These are phyloP conservation scores for Hartigia nigra DNA, from an alignment of 2,888 invertebrate genomes.

Conservation along the genomic window DNA sequence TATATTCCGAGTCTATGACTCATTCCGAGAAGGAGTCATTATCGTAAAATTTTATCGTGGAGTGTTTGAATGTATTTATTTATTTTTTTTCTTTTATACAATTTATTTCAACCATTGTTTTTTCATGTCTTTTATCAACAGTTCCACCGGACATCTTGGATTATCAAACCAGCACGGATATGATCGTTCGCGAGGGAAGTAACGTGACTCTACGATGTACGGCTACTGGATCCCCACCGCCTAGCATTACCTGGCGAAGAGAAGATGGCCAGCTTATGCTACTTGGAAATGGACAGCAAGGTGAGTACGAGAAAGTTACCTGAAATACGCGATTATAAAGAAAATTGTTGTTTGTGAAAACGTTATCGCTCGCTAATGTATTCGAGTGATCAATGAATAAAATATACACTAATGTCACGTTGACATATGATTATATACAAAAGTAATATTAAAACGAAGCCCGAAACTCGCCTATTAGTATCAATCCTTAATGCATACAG, in stretches of 20 bases:
- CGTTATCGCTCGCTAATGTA: neutral
- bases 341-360: neutral
- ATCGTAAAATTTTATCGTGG: neutral
- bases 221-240: constrained; percentile 84
- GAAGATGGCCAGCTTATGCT: constrained; percentile 83
- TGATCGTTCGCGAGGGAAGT: constrained; percentile 87
- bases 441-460: neutral
- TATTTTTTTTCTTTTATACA: neutral
- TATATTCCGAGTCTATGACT: neutral
- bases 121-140: constrained; percentile 56
- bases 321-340: neutral
- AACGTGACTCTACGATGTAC: constrained; percentile 88
- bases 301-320: constrained; percentile 60
- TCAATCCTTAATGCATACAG: neutral
- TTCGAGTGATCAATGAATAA: neutral
- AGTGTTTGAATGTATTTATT: neutral
- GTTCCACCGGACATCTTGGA: constrained; percentile 89
- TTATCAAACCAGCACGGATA: constrained; percentile 85
- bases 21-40: neutral
- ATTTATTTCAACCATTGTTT: neutral
- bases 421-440: neutral
- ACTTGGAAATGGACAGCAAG: constrained; percentile 76
- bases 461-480: neutral
- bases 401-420: neutral
- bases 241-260: constrained; percentile 85